Evolutionary conservation across 2,888 invertebrate genomes (phyloP).

Genomic region (Drosophila bunnanda): DNA sequence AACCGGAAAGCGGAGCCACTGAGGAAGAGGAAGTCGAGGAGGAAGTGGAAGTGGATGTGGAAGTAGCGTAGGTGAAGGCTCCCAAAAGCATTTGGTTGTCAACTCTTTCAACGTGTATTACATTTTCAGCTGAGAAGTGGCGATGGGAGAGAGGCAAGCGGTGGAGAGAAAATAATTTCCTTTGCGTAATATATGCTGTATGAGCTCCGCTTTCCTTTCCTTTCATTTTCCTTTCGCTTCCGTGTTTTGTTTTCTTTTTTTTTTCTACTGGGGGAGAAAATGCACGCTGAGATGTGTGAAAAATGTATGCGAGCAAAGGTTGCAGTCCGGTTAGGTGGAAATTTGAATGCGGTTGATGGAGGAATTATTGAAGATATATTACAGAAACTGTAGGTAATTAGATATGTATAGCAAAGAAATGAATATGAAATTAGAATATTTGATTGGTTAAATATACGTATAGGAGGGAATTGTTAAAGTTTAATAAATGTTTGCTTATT

Average conservation of each 20-base stretch:
- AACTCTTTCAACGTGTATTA: conserved; percentile 80
- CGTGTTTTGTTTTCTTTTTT: conserved; percentile 41
- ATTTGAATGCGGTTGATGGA: conserved; percentile 32
- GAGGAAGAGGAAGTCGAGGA: conserved; percentile 12
- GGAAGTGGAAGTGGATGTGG: conserved; percentile 28
- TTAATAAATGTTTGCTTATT: background rate
- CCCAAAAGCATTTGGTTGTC: conserved; percentile 68
- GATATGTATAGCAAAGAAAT: background rate
- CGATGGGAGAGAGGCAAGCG: conserved; percentile 44
- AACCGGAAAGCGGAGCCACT: conserved; percentile 46
- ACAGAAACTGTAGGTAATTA: background rate
- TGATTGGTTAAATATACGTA: background rate
- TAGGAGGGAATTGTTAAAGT: background rate
- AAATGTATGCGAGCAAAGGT: background rate
- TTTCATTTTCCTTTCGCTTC: conserved; percentile 34
- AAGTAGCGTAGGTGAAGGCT: conserved; percentile 31
- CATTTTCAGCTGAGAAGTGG: conserved; percentile 62
- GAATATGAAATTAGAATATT: background rate
- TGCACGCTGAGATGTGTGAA: conserved; percentile 12
- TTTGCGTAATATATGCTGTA: conserved; percentile 58
- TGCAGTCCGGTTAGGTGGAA: conserved; percentile 24
- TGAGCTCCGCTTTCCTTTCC: conserved; percentile 41
- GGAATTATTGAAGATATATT: background rate
- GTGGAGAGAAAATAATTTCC: conserved; percentile 69
- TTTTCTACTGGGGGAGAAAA: conserved; percentile 14